Conservation (phyloP, 2,888 invertebrate species). For the Pandemis cinnamomeana region DNA sequence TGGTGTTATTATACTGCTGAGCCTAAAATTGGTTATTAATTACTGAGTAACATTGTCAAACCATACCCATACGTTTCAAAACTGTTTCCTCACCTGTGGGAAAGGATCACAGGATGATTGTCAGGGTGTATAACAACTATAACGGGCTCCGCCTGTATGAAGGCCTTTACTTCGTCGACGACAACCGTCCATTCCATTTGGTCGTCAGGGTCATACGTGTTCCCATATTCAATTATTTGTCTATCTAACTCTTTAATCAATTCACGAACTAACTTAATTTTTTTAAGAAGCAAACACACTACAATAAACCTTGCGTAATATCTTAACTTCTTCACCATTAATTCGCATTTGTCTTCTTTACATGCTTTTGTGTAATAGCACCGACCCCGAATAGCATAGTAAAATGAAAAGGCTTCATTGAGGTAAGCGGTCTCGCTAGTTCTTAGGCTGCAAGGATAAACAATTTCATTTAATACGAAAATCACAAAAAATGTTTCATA, state of each 20-base stretch:
- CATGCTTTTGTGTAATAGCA: slow-evolving; percentile 97
- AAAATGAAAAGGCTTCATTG: slow-evolving; percentile 98
- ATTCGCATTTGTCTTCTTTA: slow-evolving; percentile 96
- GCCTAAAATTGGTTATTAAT: slow-evolving; percentile 24
- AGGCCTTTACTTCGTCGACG: slow-evolving; percentile 96
- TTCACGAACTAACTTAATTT: slow-evolving; percentile 96
- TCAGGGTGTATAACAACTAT: slow-evolving; percentile 95
- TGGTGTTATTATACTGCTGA: slow-evolving; percentile 82
- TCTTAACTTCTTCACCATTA: slow-evolving; percentile 98
- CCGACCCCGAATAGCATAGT: slow-evolving; percentile 96
- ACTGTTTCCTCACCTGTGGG: slow-evolving; percentile 88
- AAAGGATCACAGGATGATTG: slow-evolving; percentile 92
- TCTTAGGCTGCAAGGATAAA: slow-evolving; percentile 87
- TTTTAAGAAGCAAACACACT: slow-evolving; percentile 96
- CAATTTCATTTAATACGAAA: not conserved
- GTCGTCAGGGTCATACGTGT: slow-evolving; percentile 98
- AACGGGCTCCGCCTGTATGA: slow-evolving; percentile 96
- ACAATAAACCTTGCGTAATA: slow-evolving; percentile 99
- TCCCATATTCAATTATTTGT: slow-evolving; percentile 97
- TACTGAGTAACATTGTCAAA: not conserved
- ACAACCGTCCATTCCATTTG: slow-evolving; percentile 98
- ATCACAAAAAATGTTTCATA: not conserved
- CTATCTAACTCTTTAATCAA: slow-evolving; percentile 95
- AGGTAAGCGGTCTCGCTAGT: slow-evolving; percentile 98
- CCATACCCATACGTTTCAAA: not conserved